Conservation (phyloP, 1,140 invertebrate species). For the Drosophila ananassae region DNA sequence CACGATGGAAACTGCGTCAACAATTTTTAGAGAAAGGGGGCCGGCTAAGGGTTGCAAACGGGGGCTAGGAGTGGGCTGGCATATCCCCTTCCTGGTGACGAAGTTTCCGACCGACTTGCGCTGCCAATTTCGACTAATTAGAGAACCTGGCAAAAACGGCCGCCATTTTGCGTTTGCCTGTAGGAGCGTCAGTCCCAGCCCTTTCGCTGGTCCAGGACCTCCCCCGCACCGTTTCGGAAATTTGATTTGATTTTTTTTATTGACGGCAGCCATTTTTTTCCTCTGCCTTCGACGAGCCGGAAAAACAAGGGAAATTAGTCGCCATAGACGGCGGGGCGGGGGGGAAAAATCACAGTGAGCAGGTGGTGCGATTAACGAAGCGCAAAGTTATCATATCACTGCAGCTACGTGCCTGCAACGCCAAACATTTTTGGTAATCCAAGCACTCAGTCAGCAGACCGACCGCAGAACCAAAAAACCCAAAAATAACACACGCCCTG, state of each 20-base stretch:
- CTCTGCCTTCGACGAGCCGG: slow-evolving; percentile 24
- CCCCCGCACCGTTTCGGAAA: not conserved
- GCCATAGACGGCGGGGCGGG: slow-evolving; percentile 10
- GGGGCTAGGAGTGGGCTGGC: not conserved
- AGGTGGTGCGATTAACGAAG: slow-evolving; percentile 79
- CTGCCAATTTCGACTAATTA: slow-evolving; percentile 81
- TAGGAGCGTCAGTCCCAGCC: slow-evolving; percentile 6
- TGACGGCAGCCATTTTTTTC: slow-evolving; percentile 29
- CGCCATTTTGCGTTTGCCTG: slow-evolving; percentile 65
- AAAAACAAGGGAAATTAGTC: slow-evolving; percentile 49
- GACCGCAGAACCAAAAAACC: slow-evolving; percentile 44
- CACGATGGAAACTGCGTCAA: slow-evolving; percentile 48
- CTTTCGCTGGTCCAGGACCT: not conserved
- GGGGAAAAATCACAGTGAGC: slow-evolving; percentile 20
- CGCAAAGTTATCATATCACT: slow-evolving; percentile 79
- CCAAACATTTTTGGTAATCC: slow-evolving; percentile 54
- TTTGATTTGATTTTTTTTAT: slow-evolving; percentile 9
- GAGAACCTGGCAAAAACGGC: slow-evolving; percentile 61
- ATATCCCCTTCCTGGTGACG: slow-evolving; percentile 48
- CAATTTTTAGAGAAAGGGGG: slow-evolving; percentile 10
- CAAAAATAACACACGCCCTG: slow-evolving; percentile 37
- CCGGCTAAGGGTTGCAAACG: not conserved
- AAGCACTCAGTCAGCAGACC: slow-evolving; percentile 40
- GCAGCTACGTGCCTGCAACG: slow-evolving; percentile 21
- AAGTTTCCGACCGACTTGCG: slow-evolving; percentile 77